Base-by-base conservation (phyloP, 2,113 vertebrate species). In the Cercopithecus mona region DNA sequence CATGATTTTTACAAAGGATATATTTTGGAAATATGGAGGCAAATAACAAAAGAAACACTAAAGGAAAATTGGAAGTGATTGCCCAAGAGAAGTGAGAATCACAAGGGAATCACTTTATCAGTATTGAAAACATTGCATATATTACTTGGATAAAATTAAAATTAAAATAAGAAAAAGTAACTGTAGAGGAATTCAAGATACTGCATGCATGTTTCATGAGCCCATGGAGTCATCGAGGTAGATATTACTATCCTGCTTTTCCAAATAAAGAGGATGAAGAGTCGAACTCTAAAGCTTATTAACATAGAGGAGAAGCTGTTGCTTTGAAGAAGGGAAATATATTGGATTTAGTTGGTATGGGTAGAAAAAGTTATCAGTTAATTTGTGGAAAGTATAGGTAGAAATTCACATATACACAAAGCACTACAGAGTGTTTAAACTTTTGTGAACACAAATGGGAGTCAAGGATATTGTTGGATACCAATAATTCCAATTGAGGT, bases 81-180 rank as follows among this genome's bases (percentile, higher is more conserved):
- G 17, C 32, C 9, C n/a, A 82, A 83, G 11, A 43, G 17, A 38
- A 90, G 2, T 82, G 40, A 94, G 45, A 82, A 73, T 52, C 14
- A 78, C 4, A 50, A 82, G 3, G 68, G 14, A 55, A 55, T 55
- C 27, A 27, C 35, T 82, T 82, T 38, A 20, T 35, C 92, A 43
- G 13, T 70, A 72, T 35, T 59, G 11, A 61, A 94, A 89, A 50
- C 18, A 45, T 93, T 70, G 3, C 55, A 66, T 73, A 22, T 32
- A 64, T 78, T 61, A 92, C 57, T 95, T 94, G 48, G 57, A 88
- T 43, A 96, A 88, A 92, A 66, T 89, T 55, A 79, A 57, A 75
- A 82, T 90, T 79, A 78, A 89, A 45, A 93, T 48, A 86, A 90
- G 73, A 48, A 82, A 93, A 90, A 72, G 50, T 38, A 87, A 13